These are phyloP conservation scores for Marcusenius ussheri DNA, from an alignment of 2,113 vertebrate species.

Conservation along the genomic window DNA sequence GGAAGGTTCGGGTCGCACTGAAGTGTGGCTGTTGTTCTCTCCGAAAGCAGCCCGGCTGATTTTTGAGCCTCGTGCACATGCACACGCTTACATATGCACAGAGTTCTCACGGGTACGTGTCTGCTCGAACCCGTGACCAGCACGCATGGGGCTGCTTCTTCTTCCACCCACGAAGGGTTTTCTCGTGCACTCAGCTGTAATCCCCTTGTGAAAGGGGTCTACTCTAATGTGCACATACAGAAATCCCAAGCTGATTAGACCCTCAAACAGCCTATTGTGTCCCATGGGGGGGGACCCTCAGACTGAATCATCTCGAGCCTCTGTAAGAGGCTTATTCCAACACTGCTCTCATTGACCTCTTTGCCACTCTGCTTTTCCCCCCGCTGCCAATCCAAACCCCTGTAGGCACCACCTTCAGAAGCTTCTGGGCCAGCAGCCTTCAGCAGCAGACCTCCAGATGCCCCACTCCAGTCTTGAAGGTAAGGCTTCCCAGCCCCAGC, in stretches of 20 bases:
- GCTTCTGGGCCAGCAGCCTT: conserved; percentile 35
- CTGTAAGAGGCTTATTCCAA: conserved; percentile 45
- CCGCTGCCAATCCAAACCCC: neutral
- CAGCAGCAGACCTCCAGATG: neutral
- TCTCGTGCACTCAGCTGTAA: neutral
- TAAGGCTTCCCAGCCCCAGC: conserved; percentile 28
- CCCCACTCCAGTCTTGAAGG: conserved; percentile 24
- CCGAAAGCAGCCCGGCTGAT: neutral
- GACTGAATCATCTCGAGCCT: conserved; percentile 18
- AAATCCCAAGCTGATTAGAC: conserved; percentile 35
- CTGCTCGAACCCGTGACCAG: neutral
- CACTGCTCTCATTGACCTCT: conserved; percentile 23
- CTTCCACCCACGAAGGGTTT: neutral
- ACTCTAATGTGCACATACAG: conserved; percentile 7
- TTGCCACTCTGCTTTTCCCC: neutral
- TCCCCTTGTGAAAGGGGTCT: neutral
- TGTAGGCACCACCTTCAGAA: conserved; percentile 51
- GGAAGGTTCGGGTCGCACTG: neutral
- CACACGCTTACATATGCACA: neutral
- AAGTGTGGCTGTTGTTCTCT: neutral
- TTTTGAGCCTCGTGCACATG: neutral
- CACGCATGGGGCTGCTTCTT: neutral
- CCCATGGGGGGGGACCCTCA: neutral
- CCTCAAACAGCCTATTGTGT: conserved; percentile 48
- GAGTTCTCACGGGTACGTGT: neutral